These are phyloP conservation scores for Holothuria scabra DNA, from an alignment of 53 echinoderm and acorn worm genomes.

Conservation along the genomic window DNA sequence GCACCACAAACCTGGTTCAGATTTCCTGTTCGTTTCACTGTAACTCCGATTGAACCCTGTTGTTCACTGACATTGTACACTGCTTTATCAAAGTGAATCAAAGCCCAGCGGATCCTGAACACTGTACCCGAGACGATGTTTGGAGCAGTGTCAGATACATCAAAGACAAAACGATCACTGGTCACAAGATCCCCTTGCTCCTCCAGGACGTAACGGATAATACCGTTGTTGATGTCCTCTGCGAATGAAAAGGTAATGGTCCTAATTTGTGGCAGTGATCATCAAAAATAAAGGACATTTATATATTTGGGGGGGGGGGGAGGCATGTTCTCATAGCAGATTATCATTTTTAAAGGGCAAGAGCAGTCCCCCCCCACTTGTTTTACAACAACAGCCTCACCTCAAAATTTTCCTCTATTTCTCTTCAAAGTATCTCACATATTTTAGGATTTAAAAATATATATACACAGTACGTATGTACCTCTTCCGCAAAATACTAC, in stretches of 20 bases:
- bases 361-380: too few relatives aligned
- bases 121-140: constrained; percentile 88
- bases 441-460: too few relatives aligned
- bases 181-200: constrained; percentile 64
- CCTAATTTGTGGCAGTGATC: not conserved
- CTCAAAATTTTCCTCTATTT: too few relatives aligned
- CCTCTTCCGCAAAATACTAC: too few relatives aligned
- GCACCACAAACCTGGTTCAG: constrained; percentile 82
- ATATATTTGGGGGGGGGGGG: too few relatives aligned
- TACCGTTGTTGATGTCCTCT: constrained; percentile 97
- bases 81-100: constrained; percentile 85
- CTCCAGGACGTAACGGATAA: constrained; percentile 76
- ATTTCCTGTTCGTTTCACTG: constrained; percentile 89
- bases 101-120: constrained; percentile 92
- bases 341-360: too few relatives aligned
- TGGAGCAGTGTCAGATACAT: constrained; percentile 94
- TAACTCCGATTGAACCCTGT: constrained; percentile 81
- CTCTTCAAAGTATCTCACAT: too few relatives aligned
- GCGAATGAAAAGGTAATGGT: constrained; percentile 21
- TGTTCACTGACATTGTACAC: constrained; percentile 92
- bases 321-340: too few relatives aligned
- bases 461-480: too few relatives aligned
- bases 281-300: not conserved
- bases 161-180: constrained; percentile 91
- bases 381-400: too few relatives aligned